phyloP scores from a whole-genome alignment of 2,797 vertebrate genomes.

The Chloroceryle amazona region DNA sequence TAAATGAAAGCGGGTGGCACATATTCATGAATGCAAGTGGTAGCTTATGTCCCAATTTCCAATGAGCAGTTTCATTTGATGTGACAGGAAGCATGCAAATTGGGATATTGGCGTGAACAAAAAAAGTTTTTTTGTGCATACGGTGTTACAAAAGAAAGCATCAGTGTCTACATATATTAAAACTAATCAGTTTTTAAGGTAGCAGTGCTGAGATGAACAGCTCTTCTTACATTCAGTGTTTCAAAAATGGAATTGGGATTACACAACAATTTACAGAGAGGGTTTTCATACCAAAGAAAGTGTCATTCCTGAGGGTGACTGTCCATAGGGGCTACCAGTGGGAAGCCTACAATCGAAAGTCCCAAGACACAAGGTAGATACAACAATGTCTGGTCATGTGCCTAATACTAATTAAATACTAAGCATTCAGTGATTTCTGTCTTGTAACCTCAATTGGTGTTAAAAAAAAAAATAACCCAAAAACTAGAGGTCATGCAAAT shows the following conservation, averaged over 20 bases:
- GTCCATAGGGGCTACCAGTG: background rate
- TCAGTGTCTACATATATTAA: slow-evolving; percentile 28
- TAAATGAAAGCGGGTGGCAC: background rate
- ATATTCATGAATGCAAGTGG: slow-evolving; percentile 19
- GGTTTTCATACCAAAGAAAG: background rate
- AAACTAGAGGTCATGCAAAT: background rate
- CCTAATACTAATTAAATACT: background rate
- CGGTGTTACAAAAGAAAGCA: background rate
- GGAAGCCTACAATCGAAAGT: background rate
- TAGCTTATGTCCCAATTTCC: slow-evolving; percentile 44
- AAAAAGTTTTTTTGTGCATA: slow-evolving; percentile 11
- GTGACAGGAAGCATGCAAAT: slow-evolving; percentile 58
- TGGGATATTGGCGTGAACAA: slow-evolving; percentile 43
- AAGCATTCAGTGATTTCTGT: background rate
- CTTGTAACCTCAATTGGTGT: background rate
- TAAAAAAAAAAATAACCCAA: background rate
- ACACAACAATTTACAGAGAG: background rate
- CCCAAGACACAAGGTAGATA: background rate
- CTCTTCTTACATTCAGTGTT: background rate
- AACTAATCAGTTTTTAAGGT: slow-evolving; percentile 41
- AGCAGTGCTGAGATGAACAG: background rate
- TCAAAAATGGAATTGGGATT: slow-evolving; percentile 10
- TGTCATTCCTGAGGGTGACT: background rate
- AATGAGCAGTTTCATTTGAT: slow-evolving; percentile 41
- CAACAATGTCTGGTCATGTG: background rate